Evolutionary conservation across 2,797 vertebrate species (phyloP).

Genomic region (Sorex maritimensis): DNA sequence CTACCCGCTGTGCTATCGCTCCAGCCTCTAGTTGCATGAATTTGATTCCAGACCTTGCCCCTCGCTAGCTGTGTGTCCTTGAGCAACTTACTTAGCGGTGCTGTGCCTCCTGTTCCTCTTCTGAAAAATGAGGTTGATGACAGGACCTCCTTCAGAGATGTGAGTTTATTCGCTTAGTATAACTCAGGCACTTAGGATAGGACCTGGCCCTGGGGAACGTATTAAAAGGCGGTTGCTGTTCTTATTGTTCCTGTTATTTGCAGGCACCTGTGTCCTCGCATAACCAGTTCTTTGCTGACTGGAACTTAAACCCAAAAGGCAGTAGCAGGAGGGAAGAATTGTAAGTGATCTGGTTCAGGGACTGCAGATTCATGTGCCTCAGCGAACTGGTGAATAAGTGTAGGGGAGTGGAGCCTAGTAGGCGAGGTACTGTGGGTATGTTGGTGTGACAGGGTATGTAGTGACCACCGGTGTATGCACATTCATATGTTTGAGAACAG

Average conservation of each 20-base stretch:
- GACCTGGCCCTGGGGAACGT: background rate
- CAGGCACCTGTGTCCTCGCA: background rate
- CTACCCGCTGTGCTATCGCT: too few relatives aligned
- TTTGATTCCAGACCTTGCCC: slow-evolving; percentile 32
- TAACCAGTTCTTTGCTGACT: background rate
- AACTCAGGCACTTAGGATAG: background rate
- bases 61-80: background rate
- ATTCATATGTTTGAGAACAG: slow-evolving; percentile 3
- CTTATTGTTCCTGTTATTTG: background rate
- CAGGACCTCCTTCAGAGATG: background rate
- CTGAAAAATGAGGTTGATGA: background rate
- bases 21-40: background rate
- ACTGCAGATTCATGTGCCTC: background rate
- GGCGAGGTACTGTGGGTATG: too few relatives aligned
- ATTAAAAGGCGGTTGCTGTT: background rate
- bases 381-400: background rate
- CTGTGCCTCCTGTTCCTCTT: slow-evolving; percentile 30
- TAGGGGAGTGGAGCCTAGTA: background rate
- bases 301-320: background rate
- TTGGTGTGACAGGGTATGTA: background rate
- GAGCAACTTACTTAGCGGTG: background rate
- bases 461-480: background rate
- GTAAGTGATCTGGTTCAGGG: background rate
- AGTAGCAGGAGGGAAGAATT: background rate
- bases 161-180: background rate